Evolutionary conservation across 2,113 vertebrate species (phyloP), one percentile per base, ranked within the genome.

Genomic region (Regulus satrapa): DNA sequence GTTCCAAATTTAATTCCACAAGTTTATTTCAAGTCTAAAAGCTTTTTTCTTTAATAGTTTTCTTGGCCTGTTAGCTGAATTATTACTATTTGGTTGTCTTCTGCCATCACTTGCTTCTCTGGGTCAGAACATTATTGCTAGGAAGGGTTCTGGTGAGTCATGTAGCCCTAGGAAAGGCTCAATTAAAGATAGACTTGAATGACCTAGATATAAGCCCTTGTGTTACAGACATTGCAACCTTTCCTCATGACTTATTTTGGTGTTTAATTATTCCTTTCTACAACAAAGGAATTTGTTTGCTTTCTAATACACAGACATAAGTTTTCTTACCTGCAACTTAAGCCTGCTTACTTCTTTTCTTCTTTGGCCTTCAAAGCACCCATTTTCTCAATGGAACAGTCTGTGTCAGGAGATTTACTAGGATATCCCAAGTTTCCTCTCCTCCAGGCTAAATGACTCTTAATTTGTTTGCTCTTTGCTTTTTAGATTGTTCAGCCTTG

Each of bases 161-260:
- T 52, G 68, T 93, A 96, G 96, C 95, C 92, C 26, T 85, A 71
- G 94, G 96, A 94, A 90, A 95, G 68, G 75, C 88, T 90, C 83
- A 69, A 91, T 82, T 96, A 84, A 95, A 88, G 79, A 77, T 8
- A 83, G 67, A 73, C 63, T 74, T 66, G 79, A 77, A 62, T 88
- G 88, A 88, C 95, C 94, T 92, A 94, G 43, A 95, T 92, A 66
- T 34, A 84, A 94, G 79, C 82, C 82, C 85, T 92, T 88, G 71
- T 86, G 51, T 84, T 93, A 83, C 29, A 43, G 75, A 69, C 67
- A 67, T 83, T 46, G n/a, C 55, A 88, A 4, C 68, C 59, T 93
- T 83, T 75, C 36, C 59, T 49, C 8, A 7, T 77, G 63, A 66
- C 59, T 92, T 69, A 41, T 34, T 88, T 88, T 88, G 34, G 3